phyloP scores from a whole-genome alignment of 2,797 vertebrate genomes.

The Coregonus ussuriensis region DNA sequence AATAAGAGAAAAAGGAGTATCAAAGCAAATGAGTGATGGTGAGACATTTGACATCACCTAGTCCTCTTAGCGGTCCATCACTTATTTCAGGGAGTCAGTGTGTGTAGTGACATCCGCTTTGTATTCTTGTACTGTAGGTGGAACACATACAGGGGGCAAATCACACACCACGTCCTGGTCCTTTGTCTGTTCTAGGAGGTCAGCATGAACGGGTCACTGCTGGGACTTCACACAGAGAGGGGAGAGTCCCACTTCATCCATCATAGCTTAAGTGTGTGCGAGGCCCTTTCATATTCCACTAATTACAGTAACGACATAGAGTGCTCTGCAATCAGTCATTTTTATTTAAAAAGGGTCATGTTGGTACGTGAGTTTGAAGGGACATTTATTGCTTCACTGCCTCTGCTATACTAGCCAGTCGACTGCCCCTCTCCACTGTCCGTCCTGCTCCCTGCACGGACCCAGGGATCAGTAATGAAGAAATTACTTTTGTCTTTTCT shows the following conservation, averaged over 20 bases:
- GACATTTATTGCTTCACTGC: constrained; percentile 49
- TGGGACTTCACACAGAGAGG: constrained; percentile 53
- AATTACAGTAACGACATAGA: constrained; percentile 2
- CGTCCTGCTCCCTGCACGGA: too few relatives aligned
- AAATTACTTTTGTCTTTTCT: too few relatives aligned
- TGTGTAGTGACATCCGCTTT: background rate
- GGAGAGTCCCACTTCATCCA: constrained; percentile 46
- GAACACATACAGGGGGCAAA: background rate
- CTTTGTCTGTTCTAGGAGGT: constrained; percentile 16
- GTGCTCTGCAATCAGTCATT: constrained; percentile 8
- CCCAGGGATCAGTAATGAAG: too few relatives aligned
- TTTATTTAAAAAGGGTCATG: constrained; percentile 24
- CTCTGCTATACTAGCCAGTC: constrained; percentile 25
- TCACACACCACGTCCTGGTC: background rate
- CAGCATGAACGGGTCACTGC: constrained; percentile 30
- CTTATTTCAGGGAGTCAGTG: background rate
- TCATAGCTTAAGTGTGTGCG: constrained; percentile 29
- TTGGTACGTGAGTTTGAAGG: constrained; percentile 54
- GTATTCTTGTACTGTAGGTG: background rate
- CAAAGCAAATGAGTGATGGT: too few relatives aligned
- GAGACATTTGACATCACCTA: background rate
- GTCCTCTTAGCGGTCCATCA: background rate
- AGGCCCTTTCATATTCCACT: background rate
- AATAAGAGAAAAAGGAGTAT: background rate
- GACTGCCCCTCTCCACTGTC: constrained; percentile 35